Percentiles rank a stretch among this genome's conserved stretches.
phyloP scores from a whole-genome alignment of 2,113 vertebrate genomes.

The Otolemur garnettii region DNA sequence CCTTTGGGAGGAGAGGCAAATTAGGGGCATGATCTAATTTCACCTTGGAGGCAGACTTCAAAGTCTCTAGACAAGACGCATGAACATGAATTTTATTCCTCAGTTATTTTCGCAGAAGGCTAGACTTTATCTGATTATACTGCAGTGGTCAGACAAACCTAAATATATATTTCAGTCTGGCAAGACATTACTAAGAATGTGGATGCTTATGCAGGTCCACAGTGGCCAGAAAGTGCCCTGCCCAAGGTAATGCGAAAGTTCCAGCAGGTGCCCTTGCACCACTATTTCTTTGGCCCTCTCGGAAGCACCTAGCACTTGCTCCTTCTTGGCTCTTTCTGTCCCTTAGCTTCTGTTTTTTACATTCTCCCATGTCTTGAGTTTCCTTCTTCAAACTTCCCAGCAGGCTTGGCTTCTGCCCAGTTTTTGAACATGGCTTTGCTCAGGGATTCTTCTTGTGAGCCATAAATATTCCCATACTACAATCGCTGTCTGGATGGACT shows the following conservation, averaged over 20 bases:
- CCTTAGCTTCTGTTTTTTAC: not conserved
- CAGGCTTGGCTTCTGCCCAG: no score
- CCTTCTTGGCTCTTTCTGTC: not conserved
- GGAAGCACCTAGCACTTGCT: not conserved
- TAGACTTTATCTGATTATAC: not conserved
- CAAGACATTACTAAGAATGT: not conserved
- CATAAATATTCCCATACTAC: not conserved
- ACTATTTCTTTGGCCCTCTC: not conserved
- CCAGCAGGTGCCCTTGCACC: not conserved
- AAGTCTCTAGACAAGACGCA: constrained; percentile 5
- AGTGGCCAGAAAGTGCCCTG: not conserved
- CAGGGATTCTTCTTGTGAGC: not conserved
- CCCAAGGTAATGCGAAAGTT: not conserved
- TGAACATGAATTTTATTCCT: constrained; percentile 11
- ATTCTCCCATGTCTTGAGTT: not conserved
- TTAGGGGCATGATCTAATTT: constrained; percentile 15
- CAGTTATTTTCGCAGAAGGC: constrained; percentile 24
- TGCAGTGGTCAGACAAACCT: not conserved
- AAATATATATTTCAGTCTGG: not conserved
- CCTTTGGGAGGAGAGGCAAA: constrained; percentile 53
- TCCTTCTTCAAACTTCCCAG: not conserved
- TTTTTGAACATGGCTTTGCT: not conserved
- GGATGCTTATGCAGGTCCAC: not conserved
- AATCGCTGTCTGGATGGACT: not conserved
- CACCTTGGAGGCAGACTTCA: constrained; percentile 58